Evolutionary conservation across 2,113 vertebrate species (phyloP).

Genomic region (Phalacrocorax aristotelis): DNA sequence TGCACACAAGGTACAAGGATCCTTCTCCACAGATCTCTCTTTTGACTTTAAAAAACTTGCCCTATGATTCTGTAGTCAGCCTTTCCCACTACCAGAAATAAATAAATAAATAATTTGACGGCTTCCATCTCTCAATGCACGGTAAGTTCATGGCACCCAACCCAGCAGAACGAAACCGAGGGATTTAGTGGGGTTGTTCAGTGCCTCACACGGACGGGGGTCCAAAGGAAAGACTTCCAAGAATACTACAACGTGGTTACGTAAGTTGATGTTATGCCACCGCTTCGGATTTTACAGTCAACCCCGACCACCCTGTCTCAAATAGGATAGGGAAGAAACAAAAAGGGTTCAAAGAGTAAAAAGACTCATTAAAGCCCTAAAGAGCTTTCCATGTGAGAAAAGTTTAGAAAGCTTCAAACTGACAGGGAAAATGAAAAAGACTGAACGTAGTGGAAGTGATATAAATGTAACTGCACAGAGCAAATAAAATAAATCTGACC

Average conservation of each 20-base stretch:
- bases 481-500: slow-evolving; percentile 28
- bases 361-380: slow-evolving; percentile 5
- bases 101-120: neutral
- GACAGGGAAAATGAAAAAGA: neutral
- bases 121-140: neutral
- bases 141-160: neutral
- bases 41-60: neutral
- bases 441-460: neutral
- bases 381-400: neutral
- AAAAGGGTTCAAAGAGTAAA: neutral
- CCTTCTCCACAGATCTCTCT: neutral
- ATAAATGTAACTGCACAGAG: neutral
- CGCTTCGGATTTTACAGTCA: neutral
- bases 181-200: neutral
- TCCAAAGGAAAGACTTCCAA: neutral
- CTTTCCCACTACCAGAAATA: neutral
- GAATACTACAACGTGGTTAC: neutral
- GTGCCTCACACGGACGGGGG: neutral
- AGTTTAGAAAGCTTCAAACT: slow-evolving; percentile 3
- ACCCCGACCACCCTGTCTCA: neutral
- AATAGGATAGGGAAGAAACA: neutral
- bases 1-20: slow-evolving; percentile 54
- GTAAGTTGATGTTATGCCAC: neutral
- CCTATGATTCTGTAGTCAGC: neutral
- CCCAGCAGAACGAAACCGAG: neutral